phyloP scores from a whole-genome alignment of 2,888 invertebrate species.

The Philereme vetulata region DNA sequence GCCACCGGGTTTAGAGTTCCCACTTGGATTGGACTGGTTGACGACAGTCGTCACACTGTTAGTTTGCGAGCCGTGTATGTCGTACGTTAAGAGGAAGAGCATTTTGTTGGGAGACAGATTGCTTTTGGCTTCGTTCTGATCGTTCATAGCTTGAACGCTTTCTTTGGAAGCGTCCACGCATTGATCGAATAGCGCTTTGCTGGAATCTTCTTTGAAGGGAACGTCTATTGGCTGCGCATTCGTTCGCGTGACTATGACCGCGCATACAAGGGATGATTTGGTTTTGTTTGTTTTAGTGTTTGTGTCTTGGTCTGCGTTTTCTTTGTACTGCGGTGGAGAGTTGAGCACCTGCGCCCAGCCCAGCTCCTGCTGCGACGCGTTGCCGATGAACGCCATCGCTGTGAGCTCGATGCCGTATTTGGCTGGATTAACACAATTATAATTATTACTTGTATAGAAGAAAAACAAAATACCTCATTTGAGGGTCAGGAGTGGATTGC shows the following conservation, averaged over 20 bases:
- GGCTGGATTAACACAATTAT: slow-evolving; percentile 46
- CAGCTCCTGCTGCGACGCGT: slow-evolving; percentile 65
- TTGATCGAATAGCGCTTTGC: slow-evolving; percentile 72
- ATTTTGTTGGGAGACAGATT: slow-evolving; percentile 67
- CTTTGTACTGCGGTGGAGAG: slow-evolving; percentile 53
- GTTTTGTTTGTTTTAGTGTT: slow-evolving; percentile 57
- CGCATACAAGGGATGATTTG: slow-evolving; percentile 73
- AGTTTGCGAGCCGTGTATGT: slow-evolving; percentile 85
- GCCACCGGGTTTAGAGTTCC: slow-evolving; percentile 79
- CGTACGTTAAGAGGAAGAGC: slow-evolving; percentile 87
- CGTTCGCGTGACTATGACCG: slow-evolving; percentile 68
- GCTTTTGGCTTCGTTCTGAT: slow-evolving; percentile 88
- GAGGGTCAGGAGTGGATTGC: too few species aligned
- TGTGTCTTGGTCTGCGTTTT: slow-evolving; percentile 65
- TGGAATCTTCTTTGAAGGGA: slow-evolving; percentile 70
- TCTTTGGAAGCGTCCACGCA: slow-evolving; percentile 67
- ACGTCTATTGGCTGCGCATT: slow-evolving; percentile 35
- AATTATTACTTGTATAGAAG: too few species aligned
- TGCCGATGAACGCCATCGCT: slow-evolving; percentile 76
- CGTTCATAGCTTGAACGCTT: slow-evolving; percentile 89
- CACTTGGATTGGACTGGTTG: slow-evolving; percentile 73
- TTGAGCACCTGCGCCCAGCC: slow-evolving; percentile 22
- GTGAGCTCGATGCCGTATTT: slow-evolving; percentile 73
- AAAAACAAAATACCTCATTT: too few species aligned
- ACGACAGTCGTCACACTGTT: slow-evolving; percentile 75